Conservation (phyloP, 2,113 vertebrate species). For the Cephalopholis sonnerati region DNA sequence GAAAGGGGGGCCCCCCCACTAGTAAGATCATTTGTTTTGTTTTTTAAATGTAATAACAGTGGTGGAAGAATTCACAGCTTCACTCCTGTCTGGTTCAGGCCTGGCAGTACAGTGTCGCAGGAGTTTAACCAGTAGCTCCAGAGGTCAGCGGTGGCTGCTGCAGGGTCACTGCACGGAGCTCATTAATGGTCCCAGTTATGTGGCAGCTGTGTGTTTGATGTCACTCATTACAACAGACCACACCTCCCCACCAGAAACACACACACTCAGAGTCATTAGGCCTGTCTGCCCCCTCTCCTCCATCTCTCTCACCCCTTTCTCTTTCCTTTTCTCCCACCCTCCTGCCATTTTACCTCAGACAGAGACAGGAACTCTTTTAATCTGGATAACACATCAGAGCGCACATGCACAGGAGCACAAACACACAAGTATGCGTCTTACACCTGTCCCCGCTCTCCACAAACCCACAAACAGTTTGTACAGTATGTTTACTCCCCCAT, state of each 20-base stretch:
- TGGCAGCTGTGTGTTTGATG: constrained; percentile 80
- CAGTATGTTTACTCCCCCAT: constrained; percentile 44
- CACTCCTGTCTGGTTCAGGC: constrained; percentile 19
- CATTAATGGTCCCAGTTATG: constrained; percentile 77
- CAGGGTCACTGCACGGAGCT: constrained; percentile 74
- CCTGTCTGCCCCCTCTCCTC: constrained; percentile 12
- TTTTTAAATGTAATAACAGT: background rate
- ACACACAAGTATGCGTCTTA: constrained; percentile 8
- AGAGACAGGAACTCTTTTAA: constrained; percentile 26
- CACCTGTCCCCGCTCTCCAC: constrained; percentile 50
- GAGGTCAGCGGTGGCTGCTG: constrained; percentile 68
- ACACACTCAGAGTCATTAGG: constrained; percentile 48
- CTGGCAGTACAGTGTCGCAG: constrained; percentile 45
- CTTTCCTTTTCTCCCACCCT: constrained; percentile 35
- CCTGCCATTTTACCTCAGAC: constrained; percentile 37
- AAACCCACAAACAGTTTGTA: constrained; percentile 22
- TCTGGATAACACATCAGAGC: constrained; percentile 2
- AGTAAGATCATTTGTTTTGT: background rate
- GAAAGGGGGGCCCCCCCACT: constrained; percentile 2
- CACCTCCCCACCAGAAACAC: constrained; percentile 35
- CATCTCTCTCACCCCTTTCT: constrained; percentile 27
- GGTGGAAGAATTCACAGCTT: constrained; percentile 1
- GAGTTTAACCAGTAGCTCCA: constrained; percentile 72
- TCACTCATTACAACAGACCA: constrained; percentile 66
- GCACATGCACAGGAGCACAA: background rate